Evolutionary conservation across 92 coral and sea anemone genomes (phyloP), one percentile per base, ranked within the genome.

Genomic region (Micromussa lordhowensis): DNA sequence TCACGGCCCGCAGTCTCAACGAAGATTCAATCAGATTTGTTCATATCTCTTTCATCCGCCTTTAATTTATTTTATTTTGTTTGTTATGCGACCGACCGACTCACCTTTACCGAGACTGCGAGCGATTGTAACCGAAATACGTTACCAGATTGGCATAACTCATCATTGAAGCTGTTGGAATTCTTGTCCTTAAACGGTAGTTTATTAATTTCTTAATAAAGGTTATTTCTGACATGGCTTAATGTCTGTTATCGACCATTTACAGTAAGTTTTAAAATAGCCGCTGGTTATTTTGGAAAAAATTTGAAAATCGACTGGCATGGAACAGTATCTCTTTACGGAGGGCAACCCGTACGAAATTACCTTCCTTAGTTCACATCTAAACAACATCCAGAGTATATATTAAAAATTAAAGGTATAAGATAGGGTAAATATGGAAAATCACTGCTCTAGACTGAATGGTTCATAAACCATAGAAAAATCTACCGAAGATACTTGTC

Each of bases 181-280:
- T 68, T 68, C 73, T 10, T n/a, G 9, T 29, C 32, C 31, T 28
- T 8, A 44, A 44, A 44, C 51, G 77, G 24, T 31, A 71, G 26
- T 18, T 34, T 18, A 18, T 30, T 31, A 70, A 7, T 3, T 32
- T 49, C 19, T 28, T 11, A 36, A 16, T 9, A 34, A 1, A 18
- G 29, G 34, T 66, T 66, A 66, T 66, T 66, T 66, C 32, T 66
- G 17, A 34, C 71, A 12, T 73, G 29, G 78, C 78, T 72, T 19
- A 73, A 73, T 73, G 53, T 66, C 78, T 73, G 49, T 73, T 73
- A 73, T 73, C 78, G 36, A 35, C 78, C 36, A 73, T 34, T 73
- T 38, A 35, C 18, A 73, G 9, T 73, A 73, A 9, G 78, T 34
- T 73, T 66, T 26, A 26, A 66, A 73, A 34, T 73, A 32, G 49